These are phyloP conservation scores for Sericinus montela DNA, from an alignment of 2,888 invertebrate species.

Conservation along the genomic window DNA sequence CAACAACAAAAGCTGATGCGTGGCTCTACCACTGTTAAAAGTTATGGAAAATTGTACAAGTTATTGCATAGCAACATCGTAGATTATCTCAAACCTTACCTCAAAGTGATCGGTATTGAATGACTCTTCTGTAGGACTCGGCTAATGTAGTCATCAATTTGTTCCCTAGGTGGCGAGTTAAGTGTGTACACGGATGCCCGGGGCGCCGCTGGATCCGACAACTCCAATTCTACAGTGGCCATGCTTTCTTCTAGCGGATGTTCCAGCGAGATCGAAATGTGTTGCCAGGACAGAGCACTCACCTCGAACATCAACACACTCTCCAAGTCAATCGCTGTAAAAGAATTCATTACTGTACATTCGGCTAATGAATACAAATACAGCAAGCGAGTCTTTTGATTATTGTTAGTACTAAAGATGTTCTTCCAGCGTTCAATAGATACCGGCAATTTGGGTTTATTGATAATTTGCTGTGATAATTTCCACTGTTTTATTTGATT, in stretches of 20 bases:
- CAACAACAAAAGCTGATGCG: too few species aligned
- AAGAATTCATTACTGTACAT: too few species aligned
- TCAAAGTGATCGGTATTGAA: constrained; percentile 95
- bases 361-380: too few species aligned
- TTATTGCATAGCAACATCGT: too few species aligned
- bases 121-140: constrained; percentile 89
- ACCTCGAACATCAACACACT: constrained; percentile 94
- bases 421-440: too few species aligned
- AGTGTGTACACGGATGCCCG: constrained; percentile 88
- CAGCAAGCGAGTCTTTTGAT: too few species aligned
- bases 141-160: constrained; percentile 69
- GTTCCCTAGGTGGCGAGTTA: constrained; percentile 58
- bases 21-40: too few species aligned
- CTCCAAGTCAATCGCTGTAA: constrained; percentile 80
- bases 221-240: constrained; percentile 94
- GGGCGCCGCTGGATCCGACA: constrained; percentile 88
- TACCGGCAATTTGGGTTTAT: too few species aligned
- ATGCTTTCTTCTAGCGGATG: constrained; percentile 95
- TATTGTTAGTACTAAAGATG: too few species aligned
- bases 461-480: too few species aligned
- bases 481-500: too few species aligned
- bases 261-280: constrained; percentile 93
- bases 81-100: constrained; percentile 60
- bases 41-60: too few species aligned
- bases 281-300: constrained; percentile 92